Evolutionary conservation across 2,888 invertebrate genomes (phyloP).

Genomic region (Caenorhabditis uteleia): DNA sequence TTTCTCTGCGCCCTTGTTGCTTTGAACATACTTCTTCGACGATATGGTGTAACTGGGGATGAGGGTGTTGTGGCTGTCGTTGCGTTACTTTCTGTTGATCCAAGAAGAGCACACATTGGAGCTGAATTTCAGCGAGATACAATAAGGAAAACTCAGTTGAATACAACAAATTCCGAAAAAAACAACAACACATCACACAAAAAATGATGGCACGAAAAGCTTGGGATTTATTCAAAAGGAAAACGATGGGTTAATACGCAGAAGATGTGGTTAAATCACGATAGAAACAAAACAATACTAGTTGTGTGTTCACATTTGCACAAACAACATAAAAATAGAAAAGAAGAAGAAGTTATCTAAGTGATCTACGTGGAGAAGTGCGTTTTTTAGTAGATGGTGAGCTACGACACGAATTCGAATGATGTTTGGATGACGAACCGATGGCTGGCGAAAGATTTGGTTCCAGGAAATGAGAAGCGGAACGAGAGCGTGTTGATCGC

Average conservation of each 20-base stretch:
- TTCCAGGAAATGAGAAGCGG: constrained; percentile 53
- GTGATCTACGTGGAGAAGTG: constrained; percentile 30
- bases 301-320: no score
- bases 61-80: constrained; percentile 23
- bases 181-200: not conserved
- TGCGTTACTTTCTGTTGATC: constrained; percentile 23
- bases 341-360: constrained; percentile 15
- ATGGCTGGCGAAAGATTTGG: constrained; percentile 47
- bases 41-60: constrained; percentile 38
- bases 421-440: constrained; percentile 28
- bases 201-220: no score
- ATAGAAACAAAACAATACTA: no score
- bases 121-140: constrained; percentile 10
- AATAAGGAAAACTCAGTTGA: no score
- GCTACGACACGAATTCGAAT: constrained; percentile 37
- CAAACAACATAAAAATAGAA: constrained; percentile 3
- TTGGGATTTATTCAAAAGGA: no score
- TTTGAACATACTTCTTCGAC: constrained; percentile 38
- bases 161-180: constrained; percentile 1
- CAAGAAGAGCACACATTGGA: constrained; percentile 37
- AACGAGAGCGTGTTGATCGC: constrained; percentile 48
- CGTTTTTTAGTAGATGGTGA: constrained; percentile 34
- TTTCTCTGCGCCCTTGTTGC: constrained; percentile 16
- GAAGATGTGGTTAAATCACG: no score
- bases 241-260: no score